Conservation (phyloP, 2,113 vertebrate species). For the Apus apus region DNA sequence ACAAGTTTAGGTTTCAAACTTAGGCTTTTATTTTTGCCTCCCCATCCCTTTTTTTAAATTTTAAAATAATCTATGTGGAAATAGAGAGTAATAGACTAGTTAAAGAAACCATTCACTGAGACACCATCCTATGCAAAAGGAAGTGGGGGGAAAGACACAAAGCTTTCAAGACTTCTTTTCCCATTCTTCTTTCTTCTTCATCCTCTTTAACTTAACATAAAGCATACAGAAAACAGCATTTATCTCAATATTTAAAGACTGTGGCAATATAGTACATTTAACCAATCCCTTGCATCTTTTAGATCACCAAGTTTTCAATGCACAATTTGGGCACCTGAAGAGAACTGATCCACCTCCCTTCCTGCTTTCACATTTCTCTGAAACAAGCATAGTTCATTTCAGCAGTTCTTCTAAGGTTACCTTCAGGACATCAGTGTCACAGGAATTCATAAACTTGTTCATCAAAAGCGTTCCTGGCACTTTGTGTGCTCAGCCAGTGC, state of each 20-base stretch:
- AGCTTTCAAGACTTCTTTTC: not conserved
- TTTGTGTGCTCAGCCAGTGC: not conserved
- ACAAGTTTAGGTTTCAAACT: not conserved
- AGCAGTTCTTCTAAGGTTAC: not conserved
- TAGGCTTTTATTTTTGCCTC: not conserved
- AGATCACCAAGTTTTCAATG: not conserved
- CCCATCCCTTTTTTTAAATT: not conserved
- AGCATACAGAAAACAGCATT: not conserved
- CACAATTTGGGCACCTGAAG: not conserved
- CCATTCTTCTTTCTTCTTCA: not conserved
- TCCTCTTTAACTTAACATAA: not conserved
- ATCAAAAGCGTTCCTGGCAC: not conserved
- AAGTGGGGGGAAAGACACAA: not conserved
- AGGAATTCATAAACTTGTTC: not conserved
- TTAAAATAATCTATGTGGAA: conserved; percentile 16
- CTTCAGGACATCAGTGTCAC: not conserved
- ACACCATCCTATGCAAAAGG: not conserved
- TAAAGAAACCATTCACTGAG: not conserved
- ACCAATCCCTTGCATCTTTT: not conserved
- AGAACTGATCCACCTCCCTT: not conserved
- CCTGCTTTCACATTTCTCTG: not conserved
- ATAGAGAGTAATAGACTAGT: not conserved
- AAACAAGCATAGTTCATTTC: not conserved
- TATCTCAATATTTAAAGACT: conserved; percentile 9
- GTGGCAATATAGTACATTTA: not conserved